These are phyloP conservation scores for Drosophila prosaltans DNA, from an alignment of 1,140 invertebrate species.

Conservation along the genomic window DNA sequence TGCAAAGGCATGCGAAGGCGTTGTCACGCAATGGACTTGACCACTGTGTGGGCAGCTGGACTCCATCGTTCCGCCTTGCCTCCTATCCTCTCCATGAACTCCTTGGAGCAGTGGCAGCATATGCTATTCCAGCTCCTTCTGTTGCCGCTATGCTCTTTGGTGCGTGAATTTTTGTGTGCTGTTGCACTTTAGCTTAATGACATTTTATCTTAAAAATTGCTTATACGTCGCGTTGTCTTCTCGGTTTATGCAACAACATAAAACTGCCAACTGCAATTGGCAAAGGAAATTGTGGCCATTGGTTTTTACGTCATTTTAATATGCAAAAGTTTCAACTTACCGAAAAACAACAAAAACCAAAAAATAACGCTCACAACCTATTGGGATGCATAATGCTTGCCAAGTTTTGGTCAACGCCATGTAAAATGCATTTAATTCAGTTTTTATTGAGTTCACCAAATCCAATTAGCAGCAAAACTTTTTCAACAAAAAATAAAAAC, in stretches of 20 bases:
- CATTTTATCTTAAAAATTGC: slow-evolving; percentile 72
- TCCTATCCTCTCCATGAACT: not conserved
- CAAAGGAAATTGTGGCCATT: slow-evolving; percentile 73
- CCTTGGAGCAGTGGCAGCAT: not conserved
- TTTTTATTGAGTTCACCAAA: slow-evolving; percentile 76
- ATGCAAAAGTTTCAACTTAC: slow-evolving; percentile 67
- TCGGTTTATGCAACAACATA: slow-evolving; percentile 72
- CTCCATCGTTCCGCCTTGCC: not conserved
- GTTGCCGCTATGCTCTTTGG: slow-evolving; percentile 26
- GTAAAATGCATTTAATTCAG: slow-evolving; percentile 69
- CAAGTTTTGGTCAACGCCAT: slow-evolving; percentile 67
- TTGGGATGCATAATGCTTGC: slow-evolving; percentile 64
- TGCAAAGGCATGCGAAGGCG: slow-evolving; percentile 75
- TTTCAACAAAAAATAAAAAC: slow-evolving; percentile 14
- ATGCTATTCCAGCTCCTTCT: not conserved
- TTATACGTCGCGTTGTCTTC: slow-evolving; percentile 60
- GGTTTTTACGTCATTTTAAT: slow-evolving; percentile 79
- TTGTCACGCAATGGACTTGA: slow-evolving; percentile 73
- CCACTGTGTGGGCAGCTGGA: slow-evolving; percentile 73
- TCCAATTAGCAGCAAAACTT: slow-evolving; percentile 75
- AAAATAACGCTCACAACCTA: slow-evolving; percentile 23
- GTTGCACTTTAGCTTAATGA: slow-evolving; percentile 79
- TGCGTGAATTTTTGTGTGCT: slow-evolving; percentile 40
- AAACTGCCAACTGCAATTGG: slow-evolving; percentile 70
- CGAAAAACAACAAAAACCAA: slow-evolving; percentile 3